Evolutionary conservation across 1,140 invertebrate genomes (phyloP), one percentile per base, ranked within the genome.

Genomic region (Zophobas morio): DNA sequence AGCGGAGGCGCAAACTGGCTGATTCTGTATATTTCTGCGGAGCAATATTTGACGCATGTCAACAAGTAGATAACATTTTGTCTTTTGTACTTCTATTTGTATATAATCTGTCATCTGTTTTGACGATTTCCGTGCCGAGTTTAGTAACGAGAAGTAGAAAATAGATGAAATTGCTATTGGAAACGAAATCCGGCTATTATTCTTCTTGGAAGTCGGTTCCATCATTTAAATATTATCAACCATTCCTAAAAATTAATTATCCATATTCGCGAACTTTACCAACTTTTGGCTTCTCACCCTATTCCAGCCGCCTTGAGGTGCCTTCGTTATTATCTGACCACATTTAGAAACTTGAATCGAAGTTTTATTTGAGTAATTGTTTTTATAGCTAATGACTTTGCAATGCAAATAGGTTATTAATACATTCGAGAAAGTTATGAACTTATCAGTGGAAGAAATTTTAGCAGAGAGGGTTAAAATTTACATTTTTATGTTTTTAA

Each of bases 1-100:
- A 71, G 75, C 37, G 53, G 66, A 77, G 53, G 47, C 60, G 75
- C 75, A 49, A 77, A 77, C 75, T 77, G 75, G 40, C 49, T 72
- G 47, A 77, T 72, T 72, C 70, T 34, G 32, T 46, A 51, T 77
- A 72, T 72, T 35, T 66, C 39, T 39, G 57, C 36, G 34, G 49
- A 46, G 47, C 66, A n/a, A 51, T 33, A 71, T 60, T 57, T 72
- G 75, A 77, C 75, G 75, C 75, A 77, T 77, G 75, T 47, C 75
- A 77, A 72, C 70, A 77, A 77, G 66, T 77, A 42, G 75, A 77
- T 57, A 63, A 77, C 46, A 71, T 53, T 66, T 66, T 66, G 60
- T 66, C 60, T 66, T 66, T 66, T 66, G 60, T 47, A 20, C 8
- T 32, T 39, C 42, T 66, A 66, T 42, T 66, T 66, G 60, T 66